A percentile compares a stretch with the other conserved stretches of the same genome.
These are phyloP conservation scores for Pteria penguin DNA, from an alignment of 2,888 invertebrate species.

Conservation along the genomic window DNA sequence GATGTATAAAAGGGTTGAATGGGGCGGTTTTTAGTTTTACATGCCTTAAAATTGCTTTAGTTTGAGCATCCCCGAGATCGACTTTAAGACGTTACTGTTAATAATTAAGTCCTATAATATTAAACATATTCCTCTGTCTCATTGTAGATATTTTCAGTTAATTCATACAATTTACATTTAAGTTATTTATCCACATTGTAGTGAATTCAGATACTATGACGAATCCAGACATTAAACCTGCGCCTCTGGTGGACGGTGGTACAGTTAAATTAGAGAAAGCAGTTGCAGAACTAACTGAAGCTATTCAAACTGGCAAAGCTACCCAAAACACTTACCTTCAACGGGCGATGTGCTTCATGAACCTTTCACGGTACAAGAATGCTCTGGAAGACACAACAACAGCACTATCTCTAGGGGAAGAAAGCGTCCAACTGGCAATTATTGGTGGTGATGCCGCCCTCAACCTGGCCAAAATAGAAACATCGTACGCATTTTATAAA, in stretches of 20 bases:
- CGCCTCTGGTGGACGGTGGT: neutral
- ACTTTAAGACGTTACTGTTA: too few species aligned
- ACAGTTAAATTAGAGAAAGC: neutral
- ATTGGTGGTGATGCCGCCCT: conserved; percentile 56
- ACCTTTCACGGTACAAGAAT: conserved; percentile 44
- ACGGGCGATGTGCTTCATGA: conserved; percentile 41
- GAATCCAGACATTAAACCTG: neutral
- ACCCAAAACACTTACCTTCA: conserved; percentile 19
- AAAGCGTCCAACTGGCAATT: conserved; percentile 47
- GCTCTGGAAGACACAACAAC: conserved; percentile 57
- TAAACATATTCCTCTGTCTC: too few species aligned
- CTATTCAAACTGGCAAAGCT: neutral
- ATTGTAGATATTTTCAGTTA: too few species aligned
- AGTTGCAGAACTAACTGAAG: neutral
- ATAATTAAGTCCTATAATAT: too few species aligned
- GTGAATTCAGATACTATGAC: neutral
- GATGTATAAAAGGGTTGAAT: too few species aligned
- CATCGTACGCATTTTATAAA: conserved; percentile 63
- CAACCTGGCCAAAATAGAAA: conserved; percentile 54
- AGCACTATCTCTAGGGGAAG: conserved; percentile 46
- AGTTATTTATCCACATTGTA: neutral
- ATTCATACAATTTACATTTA: too few species aligned
- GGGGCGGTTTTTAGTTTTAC: too few species aligned
- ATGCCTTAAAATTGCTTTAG: too few species aligned
- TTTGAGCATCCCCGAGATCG: too few species aligned